These are phyloP conservation scores for Amorpha juglandis DNA, from an alignment of 2,888 invertebrate species.

Conservation along the genomic window DNA sequence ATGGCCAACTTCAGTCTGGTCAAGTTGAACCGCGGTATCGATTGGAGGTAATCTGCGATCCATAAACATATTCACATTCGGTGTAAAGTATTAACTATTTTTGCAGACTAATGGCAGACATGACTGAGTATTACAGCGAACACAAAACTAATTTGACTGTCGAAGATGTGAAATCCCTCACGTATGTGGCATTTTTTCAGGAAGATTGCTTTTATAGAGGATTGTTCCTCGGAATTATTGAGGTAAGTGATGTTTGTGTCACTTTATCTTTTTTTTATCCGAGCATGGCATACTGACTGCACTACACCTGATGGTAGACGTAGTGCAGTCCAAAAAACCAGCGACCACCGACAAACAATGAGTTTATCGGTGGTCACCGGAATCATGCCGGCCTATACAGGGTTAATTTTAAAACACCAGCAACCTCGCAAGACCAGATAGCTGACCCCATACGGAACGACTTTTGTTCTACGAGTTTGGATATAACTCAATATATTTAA, in stretches of 20 bases:
- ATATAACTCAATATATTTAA: too few species aligned
- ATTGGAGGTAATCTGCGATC: not conserved
- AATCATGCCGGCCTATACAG: too few species aligned
- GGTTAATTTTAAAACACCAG: too few species aligned
- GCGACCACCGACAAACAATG: too few species aligned
- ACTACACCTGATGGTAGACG: too few species aligned
- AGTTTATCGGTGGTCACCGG: too few species aligned
- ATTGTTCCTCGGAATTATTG: conserved; percentile 55
- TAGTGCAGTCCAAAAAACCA: too few species aligned
- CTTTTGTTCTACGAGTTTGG: too few species aligned
- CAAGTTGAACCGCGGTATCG: not conserved
- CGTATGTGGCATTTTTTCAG: conserved; percentile 64
- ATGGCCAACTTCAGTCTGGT: too few species aligned
- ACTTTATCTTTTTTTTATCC: conserved; percentile 3
- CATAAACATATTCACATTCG: not conserved
- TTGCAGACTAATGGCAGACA: conserved; percentile 60
- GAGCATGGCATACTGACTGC: too few species aligned
- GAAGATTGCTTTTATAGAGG: conserved; percentile 61
- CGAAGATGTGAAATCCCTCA: conserved; percentile 50
- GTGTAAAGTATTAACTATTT: not conserved
- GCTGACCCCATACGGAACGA: too few species aligned
- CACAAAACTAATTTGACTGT: conserved; percentile 42
- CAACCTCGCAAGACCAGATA: too few species aligned
- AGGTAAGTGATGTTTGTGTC: conserved; percentile 46
- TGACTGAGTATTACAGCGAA: conserved; percentile 59